Conservation (phyloP, 1,140 invertebrate genomes). For the Euglossa dilemma region DNA sequence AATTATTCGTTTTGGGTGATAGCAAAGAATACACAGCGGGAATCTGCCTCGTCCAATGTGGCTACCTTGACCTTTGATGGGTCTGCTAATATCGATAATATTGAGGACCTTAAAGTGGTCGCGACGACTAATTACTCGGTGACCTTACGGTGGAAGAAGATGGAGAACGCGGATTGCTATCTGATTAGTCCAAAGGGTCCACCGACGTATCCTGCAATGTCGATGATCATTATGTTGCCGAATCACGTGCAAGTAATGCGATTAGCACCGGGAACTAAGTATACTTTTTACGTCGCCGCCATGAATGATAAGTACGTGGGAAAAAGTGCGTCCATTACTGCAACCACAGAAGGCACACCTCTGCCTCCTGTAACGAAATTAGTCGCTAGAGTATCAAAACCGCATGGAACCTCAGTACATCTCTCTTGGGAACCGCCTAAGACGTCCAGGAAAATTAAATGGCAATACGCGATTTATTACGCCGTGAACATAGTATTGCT, state of each 20-base stretch:
- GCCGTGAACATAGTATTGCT: slow-evolving; percentile 81
- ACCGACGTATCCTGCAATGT: slow-evolving; percentile 82
- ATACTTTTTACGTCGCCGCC: slow-evolving; percentile 85
- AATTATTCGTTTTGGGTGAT: slow-evolving; percentile 91
- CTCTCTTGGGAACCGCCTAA: slow-evolving; percentile 86
- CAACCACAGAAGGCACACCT: slow-evolving; percentile 83
- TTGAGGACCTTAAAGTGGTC: slow-evolving; percentile 83
- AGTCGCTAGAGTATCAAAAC: slow-evolving; percentile 82
- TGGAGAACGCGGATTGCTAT: slow-evolving; percentile 86
- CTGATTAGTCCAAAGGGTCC: slow-evolving; percentile 81
- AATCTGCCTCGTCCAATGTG: slow-evolving; percentile 84
- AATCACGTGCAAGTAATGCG: slow-evolving; percentile 83
- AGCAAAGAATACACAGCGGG: slow-evolving; percentile 84
- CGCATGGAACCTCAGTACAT: slow-evolving; percentile 85
- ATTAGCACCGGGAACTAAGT: slow-evolving; percentile 84
- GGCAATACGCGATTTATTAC: slow-evolving; percentile 87
- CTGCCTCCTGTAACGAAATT: slow-evolving; percentile 82
- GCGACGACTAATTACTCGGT: slow-evolving; percentile 82
- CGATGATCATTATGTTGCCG: slow-evolving; percentile 72
- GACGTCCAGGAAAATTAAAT: slow-evolving; percentile 81
- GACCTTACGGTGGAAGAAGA: slow-evolving; percentile 84
- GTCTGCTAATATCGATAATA: slow-evolving; percentile 84
- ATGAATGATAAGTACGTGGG: slow-evolving; percentile 85
- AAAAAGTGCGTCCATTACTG: slow-evolving; percentile 80
- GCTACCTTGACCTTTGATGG: slow-evolving; percentile 85